These are phyloP conservation scores for Hassar affinis DNA, from an alignment of 2,113 vertebrate species.

Conservation along the genomic window DNA sequence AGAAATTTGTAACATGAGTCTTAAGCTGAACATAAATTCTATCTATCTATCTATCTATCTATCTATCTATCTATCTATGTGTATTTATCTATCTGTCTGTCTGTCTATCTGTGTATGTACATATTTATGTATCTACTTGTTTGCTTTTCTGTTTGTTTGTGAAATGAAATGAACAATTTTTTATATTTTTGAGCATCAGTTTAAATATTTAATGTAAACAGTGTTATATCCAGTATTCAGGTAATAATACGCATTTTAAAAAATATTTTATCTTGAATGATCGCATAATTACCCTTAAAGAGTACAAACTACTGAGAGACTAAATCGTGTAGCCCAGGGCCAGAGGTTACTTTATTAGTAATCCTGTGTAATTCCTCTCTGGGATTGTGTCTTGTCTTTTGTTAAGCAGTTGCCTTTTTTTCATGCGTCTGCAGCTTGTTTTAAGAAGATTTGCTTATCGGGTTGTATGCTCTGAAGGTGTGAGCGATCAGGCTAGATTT, in stretches of 20 bases:
- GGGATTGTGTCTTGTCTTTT: slow-evolving; percentile 48
- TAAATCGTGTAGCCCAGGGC: slow-evolving; percentile 15
- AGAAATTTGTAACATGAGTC: slow-evolving; percentile 42
- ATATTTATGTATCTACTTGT: too few species aligned
- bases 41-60: neutral
- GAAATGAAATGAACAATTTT: too few species aligned
- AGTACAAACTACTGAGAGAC: slow-evolving; percentile 26
- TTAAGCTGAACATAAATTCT: neutral
- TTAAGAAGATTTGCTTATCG: slow-evolving; percentile 37
- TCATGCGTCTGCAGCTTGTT: slow-evolving; percentile 25
- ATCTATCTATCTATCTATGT: neutral
- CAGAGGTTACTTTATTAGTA: slow-evolving; percentile 46
- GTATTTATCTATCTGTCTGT: neutral
- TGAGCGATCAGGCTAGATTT: slow-evolving; percentile 60
- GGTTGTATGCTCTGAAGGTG: slow-evolving; percentile 41
- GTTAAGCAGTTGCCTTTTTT: slow-evolving; percentile 43
- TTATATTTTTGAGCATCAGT: neutral
- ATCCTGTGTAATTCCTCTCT: slow-evolving; percentile 42
- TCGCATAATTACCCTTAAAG: neutral
- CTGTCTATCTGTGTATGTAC: too few species aligned
- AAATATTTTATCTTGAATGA: neutral
- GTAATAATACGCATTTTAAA: neutral
- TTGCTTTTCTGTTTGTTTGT: too few species aligned
- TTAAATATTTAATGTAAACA: neutral
- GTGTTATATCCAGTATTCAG: neutral